Evolutionary conservation across 2,113 vertebrate genomes (phyloP), one percentile per base, ranked within the genome.

Genomic region (Nothobranchius furzeri): DNA sequence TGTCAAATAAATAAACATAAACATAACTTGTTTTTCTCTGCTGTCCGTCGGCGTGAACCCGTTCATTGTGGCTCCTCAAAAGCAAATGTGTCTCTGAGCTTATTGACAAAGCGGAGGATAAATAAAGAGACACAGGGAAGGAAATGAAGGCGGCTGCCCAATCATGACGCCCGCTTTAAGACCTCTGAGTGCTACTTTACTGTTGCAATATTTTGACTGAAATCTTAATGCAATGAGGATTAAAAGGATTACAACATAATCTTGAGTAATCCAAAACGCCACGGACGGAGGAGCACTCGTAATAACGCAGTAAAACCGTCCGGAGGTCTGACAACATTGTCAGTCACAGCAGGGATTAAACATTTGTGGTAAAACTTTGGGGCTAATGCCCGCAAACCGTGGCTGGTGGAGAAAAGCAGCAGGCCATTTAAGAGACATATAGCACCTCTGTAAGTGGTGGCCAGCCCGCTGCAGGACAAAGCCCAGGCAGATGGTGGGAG

Each of bases 171-270:
- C 91, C 81, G 93, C 93, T 96, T 95, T 94, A 96, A 50, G 95
- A 95, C 93, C 88, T 89, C 90, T 89, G 94, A 95, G 94, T 95
- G 93, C 92, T 94, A 91, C 93, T 96, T 96, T 94, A 93, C 93
- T 94, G 92, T 95, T 94, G 87, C 94, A 78, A 94, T 96, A 94
- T 97, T 96, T 96, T 95, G 95, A 94, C 93, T 95, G 95, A 97
- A 98, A 98, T 96, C 92, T 98, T 98, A 96, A 98, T 95, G 96
- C 94, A 94, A 92, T 87, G 90, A 93, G 96, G 97, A 98, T 91
- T 98, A 95, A 95, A 96, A 93, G 96, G 96, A 98, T 99, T 99
- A 98, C 96, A 96, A 96, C 95, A 97, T 98, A 98, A 99, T 96
- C 96, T 98, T 93, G 95, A 97, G 95, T 99, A 98, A 98, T 97